Evolutionary conservation across 1,140 invertebrate genomes (phyloP), one percentile per base, ranked within the genome.

Genomic region (Drosophila yakuba): DNA sequence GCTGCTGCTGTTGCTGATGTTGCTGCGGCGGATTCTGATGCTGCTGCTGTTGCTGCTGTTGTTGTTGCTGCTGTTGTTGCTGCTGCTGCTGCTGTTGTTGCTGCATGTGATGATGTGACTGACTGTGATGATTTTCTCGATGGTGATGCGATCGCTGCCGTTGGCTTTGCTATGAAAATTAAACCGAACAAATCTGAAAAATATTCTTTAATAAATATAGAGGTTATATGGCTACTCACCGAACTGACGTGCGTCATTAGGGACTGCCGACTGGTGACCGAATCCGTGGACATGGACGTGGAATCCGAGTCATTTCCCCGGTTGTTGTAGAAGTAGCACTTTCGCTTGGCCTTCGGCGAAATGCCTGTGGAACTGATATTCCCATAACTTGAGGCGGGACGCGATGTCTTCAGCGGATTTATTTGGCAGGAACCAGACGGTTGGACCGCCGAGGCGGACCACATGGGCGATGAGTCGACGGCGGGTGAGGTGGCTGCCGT

Each of bases 231-330:
- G 10, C 45, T 20, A 73, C 88, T 90, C 80, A 94, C 93, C 75
- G 93, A 92, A 47, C 93, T 94, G 32, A 93, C 92, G 15, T 93
- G 93, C 10, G 93, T 93, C 75, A 93, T 77, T 35, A 93, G 84
- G 2, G 94, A 95, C 25, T 95, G 94, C 41, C 94, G 92, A 3
- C 95, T 96, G 8, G 93, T 94, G 1, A 94, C 94, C 1, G 96
- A 96, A 8, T 95, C 95, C 1, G 94, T 94, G 0, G 95, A 96
- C 63, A 96, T 92, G 0, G 95, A 96, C n/a, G 94, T 94, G 6
- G 91, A 92, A 54, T 95, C 95, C 2, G 95, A 95, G 55, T 93
- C 94, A 17, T 93, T 91, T 2, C 90, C 91, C 0, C 83, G 75
- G 39, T 44, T 90, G 20, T 74, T 73, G 51, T 89, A 68, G 47